These are phyloP conservation scores for Tetraodon nigroviridis DNA, from an alignment of 2,113 vertebrate genomes.

Conservation along the genomic window DNA sequence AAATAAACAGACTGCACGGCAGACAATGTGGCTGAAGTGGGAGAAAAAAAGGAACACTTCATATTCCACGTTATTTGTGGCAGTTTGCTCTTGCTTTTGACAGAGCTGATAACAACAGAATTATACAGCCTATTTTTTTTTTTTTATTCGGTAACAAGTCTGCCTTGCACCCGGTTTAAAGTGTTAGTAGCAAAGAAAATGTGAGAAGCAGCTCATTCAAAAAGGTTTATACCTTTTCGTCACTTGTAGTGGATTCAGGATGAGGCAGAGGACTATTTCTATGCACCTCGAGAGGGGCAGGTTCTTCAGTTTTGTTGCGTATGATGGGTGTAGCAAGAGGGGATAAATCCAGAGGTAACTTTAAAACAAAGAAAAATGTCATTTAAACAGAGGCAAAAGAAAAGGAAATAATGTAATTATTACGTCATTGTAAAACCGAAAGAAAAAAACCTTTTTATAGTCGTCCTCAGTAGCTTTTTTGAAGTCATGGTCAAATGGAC, in stretches of 20 bases:
- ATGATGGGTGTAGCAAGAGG: constrained; percentile 93
- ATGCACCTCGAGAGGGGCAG: constrained; percentile 83
- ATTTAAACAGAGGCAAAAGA: neutral
- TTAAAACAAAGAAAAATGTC: constrained; percentile 14
- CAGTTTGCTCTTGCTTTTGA: no score
- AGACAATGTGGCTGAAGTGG: neutral
- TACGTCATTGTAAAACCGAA: neutral
- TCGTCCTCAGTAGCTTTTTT: constrained; percentile 97
- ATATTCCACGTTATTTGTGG: no score
- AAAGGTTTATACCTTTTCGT: constrained; percentile 83
- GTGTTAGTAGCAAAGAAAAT: neutral
- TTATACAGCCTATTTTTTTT: neutral
- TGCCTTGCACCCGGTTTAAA: neutral
- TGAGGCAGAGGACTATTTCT: constrained; percentile 94
- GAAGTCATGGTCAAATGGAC: constrained; percentile 98
- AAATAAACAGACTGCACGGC: neutral
- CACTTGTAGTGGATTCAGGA: constrained; percentile 94
- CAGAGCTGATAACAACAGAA: neutral
- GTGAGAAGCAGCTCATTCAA: neutral
- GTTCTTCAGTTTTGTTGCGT: constrained; percentile 91
- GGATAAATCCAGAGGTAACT: constrained; percentile 97
- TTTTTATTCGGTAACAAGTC: neutral
- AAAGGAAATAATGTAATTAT: neutral
- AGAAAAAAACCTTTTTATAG: constrained; percentile 86
- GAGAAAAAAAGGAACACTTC: no score